Evolutionary conservation across 2,797 vertebrate species (phyloP).

Genomic region (Gouania willdenowi): DNA sequence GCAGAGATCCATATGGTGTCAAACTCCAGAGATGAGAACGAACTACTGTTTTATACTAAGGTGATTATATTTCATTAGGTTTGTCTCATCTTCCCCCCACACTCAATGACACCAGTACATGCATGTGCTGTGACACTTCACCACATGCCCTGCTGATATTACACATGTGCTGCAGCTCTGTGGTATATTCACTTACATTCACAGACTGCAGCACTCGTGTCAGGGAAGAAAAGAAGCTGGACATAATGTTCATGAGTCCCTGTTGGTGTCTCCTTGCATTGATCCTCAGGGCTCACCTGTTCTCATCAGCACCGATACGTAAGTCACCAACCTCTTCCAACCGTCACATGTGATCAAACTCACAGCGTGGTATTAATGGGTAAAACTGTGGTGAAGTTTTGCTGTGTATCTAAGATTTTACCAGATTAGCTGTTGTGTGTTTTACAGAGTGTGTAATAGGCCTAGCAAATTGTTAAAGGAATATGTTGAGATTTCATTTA

Average conservation of each 20-base stretch:
- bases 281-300: constrained; percentile 19
- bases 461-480: too few species aligned
- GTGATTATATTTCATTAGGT: too few species aligned
- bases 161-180: constrained; percentile 2
- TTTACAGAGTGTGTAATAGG: too few species aligned
- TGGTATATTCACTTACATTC: not conserved
- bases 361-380: not conserved
- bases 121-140: constrained; percentile 20
- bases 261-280: constrained; percentile 36
- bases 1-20: too few species aligned
- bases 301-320: constrained; percentile 30
- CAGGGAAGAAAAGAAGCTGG: not conserved
- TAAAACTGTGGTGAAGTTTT: not conserved
- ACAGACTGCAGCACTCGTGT: too few species aligned
- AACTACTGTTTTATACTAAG: too few species aligned
- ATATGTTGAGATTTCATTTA: too few species aligned
- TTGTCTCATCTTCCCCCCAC: too few species aligned
- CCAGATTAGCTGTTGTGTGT: not conserved
- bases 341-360: not conserved
- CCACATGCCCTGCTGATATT: constrained; percentile 10
- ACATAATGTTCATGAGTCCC: constrained; percentile 24
- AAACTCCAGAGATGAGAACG: too few species aligned
- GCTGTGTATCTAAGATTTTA: not conserved
- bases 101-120: not conserved
- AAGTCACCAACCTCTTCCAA: constrained; percentile 21